phyloP scores from a whole-genome alignment of 2,888 invertebrate species.

The Dynastes grantii region DNA sequence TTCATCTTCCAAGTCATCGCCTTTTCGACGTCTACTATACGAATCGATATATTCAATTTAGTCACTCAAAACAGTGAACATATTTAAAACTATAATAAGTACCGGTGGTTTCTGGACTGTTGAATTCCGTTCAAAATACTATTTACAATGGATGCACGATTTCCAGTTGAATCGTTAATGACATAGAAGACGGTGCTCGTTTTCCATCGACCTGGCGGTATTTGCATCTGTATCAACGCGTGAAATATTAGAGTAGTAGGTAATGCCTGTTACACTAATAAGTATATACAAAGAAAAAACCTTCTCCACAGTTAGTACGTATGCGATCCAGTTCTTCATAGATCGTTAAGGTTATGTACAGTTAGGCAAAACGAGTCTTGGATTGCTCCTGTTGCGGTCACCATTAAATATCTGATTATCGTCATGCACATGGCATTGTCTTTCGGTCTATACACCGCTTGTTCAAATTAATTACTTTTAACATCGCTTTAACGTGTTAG shows the following conservation, averaged over 20 bases:
- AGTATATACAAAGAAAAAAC: not conserved
- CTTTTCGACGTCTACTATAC: not conserved
- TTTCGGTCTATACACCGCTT: slow-evolving; percentile 10
- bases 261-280: slow-evolving; percentile 2
- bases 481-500: slow-evolving; percentile 1
- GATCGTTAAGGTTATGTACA: slow-evolving; percentile 10
- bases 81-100: slow-evolving; percentile 16
- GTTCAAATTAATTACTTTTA: slow-evolving; percentile 19
- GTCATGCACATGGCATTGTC: slow-evolving; percentile 25
- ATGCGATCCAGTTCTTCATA: slow-evolving; percentile 23
- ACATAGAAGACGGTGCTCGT: not conserved
- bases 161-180: slow-evolving; percentile 6
- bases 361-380: not conserved
- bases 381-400: not conserved
- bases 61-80: not conserved
- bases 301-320: slow-evolving; percentile 2
- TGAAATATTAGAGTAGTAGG: slow-evolving; percentile 31
- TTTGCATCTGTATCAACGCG: slow-evolving; percentile 28
- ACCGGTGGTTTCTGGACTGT: slow-evolving; percentile 5
- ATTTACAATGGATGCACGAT: slow-evolving; percentile 11
- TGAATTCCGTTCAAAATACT: slow-evolving; percentile 5
- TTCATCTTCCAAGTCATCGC: slow-evolving; percentile 15
- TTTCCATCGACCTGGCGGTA: slow-evolving; percentile 4
- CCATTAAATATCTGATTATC: slow-evolving; percentile 11
- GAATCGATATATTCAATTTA: not conserved